These are phyloP conservation scores for Dryoscopus gambensis DNA, from an alignment of 2,113 vertebrate genomes.

Conservation along the genomic window DNA sequence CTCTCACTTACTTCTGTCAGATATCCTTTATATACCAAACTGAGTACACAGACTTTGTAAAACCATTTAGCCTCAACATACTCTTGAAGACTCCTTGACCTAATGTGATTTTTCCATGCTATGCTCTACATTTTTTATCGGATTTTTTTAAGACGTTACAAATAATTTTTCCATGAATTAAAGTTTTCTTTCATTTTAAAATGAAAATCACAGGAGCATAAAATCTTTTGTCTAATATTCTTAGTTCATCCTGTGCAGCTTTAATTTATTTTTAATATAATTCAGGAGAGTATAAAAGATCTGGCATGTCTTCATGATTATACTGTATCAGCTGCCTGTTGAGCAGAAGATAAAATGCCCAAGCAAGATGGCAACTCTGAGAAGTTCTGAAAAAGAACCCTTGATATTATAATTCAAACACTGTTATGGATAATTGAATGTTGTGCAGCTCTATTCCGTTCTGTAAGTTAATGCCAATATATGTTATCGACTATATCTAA, in stretches of 20 bases:
- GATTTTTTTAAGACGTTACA: not conserved
- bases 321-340: not conserved
- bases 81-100: not conserved
- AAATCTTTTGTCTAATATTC: not conserved
- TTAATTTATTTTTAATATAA: slow-evolving; percentile 9
- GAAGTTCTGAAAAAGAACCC: not conserved
- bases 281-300: not conserved
- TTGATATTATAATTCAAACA: not conserved
- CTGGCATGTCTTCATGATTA: not conserved
- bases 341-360: not conserved
- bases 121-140: not conserved
- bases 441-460: not conserved
- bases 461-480: not conserved
- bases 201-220: not conserved
- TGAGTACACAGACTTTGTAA: not conserved
- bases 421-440: not conserved
- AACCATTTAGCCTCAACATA: not conserved
- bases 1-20: not conserved
- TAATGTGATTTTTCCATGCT: not conserved
- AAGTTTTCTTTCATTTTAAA: not conserved
- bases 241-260: not conserved
- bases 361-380: not conserved
- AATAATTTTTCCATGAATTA: not conserved
- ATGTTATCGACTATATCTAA: not conserved
- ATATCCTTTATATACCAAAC: not conserved